Percentiles rank a stretch among this genome's conserved stretches.
These are phyloP conservation scores for Alosa alosa DNA, from an alignment of 2,113 vertebrate species.

Conservation along the genomic window DNA sequence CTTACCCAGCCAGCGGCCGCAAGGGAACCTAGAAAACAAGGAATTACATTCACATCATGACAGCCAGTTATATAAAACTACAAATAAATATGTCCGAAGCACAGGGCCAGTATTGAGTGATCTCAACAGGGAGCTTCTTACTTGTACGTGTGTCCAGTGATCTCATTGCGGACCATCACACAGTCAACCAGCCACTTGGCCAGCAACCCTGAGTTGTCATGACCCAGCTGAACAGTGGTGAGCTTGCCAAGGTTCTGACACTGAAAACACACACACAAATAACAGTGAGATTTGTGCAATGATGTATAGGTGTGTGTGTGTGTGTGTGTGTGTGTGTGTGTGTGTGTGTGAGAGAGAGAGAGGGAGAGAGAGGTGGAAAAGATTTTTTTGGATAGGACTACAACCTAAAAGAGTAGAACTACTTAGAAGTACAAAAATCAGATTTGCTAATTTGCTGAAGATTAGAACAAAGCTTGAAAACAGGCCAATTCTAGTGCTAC, in stretches of 20 bases:
- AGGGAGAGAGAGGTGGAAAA: not conserved
- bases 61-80: not conserved
- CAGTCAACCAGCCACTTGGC: slow-evolving; percentile 98
- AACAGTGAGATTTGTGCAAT: slow-evolving; percentile 14
- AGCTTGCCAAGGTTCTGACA: slow-evolving; percentile 95
- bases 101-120: not conserved
- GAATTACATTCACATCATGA: not conserved
- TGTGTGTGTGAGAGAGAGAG: not conserved
- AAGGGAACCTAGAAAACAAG: slow-evolving; percentile 77
- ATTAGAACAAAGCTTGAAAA: not conserved
- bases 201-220: slow-evolving; percentile 94
- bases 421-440: not conserved
- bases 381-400: not conserved
- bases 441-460: not conserved
- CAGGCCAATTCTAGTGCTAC: not conserved
- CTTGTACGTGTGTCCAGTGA: slow-evolving; percentile 95
- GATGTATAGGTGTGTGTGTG: not conserved
- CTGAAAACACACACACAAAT: slow-evolving; percentile 64
- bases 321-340: not conserved
- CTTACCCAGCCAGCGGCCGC: slow-evolving; percentile 89
- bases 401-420: not conserved
- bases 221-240: slow-evolving; percentile 92
- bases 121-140: slow-evolving; percentile 60
- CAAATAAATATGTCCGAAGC: not conserved
- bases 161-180: slow-evolving; percentile 96